phyloP scores from a whole-genome alignment of 2,888 invertebrate species.

The Platerodrilus igneus region DNA sequence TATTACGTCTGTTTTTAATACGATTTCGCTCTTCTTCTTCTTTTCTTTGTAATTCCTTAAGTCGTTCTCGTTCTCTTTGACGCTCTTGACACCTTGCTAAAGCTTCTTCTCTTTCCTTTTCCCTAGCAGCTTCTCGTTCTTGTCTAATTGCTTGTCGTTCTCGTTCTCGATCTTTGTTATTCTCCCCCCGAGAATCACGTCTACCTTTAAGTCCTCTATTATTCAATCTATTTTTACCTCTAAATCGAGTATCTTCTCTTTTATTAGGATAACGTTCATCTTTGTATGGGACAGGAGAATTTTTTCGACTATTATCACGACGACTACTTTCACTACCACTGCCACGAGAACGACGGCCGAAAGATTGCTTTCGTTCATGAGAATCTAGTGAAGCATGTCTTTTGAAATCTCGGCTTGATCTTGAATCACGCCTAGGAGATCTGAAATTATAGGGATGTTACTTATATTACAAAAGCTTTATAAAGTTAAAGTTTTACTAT shows the following conservation, averaged over 20 bases:
- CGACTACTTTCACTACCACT: slow-evolving; percentile 32
- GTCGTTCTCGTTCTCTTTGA: slow-evolving; percentile 52
- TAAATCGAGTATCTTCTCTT: slow-evolving; percentile 50
- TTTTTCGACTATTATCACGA: slow-evolving; percentile 40
- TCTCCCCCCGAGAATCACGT: slow-evolving; percentile 60
- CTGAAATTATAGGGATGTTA: too few species aligned
- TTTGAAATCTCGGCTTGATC: slow-evolving; percentile 37
- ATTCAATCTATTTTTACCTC: slow-evolving; percentile 31
- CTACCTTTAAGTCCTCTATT: slow-evolving; percentile 48
- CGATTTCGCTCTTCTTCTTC: slow-evolving; percentile 55
- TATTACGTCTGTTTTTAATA: slow-evolving; percentile 50
- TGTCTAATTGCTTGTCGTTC: slow-evolving; percentile 51
- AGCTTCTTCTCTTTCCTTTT: slow-evolving; percentile 61
- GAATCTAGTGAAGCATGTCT: slow-evolving; percentile 47
- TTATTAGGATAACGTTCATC: slow-evolving; percentile 46
- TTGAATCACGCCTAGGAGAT: slow-evolving; percentile 43
- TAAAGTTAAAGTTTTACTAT: too few species aligned
- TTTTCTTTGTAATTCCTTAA: slow-evolving; percentile 48
- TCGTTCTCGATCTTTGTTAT: slow-evolving; percentile 54
- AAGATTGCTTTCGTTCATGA: slow-evolving; percentile 40
- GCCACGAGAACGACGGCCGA: slow-evolving; percentile 36
- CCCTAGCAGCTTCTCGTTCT: slow-evolving; percentile 55
- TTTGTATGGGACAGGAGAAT: slow-evolving; percentile 46
- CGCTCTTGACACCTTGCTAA: slow-evolving; percentile 62
- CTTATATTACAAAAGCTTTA: too few species aligned